Percentiles rank a stretch among this genome's conserved stretches.
phyloP scores from a whole-genome alignment of 2,888 invertebrate genomes.

The Melitaea athalia region DNA sequence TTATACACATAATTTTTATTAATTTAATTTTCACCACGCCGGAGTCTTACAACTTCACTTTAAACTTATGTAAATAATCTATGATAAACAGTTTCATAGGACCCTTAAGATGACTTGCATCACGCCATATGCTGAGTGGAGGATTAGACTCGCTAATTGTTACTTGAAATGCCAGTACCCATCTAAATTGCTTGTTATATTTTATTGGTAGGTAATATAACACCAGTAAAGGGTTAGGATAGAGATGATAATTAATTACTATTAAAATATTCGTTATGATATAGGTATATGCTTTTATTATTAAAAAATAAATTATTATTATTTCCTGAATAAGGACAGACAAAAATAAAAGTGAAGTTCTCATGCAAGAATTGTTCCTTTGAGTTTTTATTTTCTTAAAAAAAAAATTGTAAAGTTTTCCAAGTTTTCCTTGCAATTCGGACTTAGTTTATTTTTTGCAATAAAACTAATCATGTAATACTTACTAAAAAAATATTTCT shows the following conservation, averaged over 20 bases:
- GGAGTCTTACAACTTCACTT: too few relatives aligned
- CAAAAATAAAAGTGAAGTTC: too few relatives aligned
- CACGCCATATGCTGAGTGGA: conserved; percentile 61
- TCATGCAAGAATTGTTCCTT: too few relatives aligned
- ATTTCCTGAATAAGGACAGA: too few relatives aligned
- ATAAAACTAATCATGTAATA: too few relatives aligned
- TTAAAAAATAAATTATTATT: neutral
- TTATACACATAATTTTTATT: too few relatives aligned
- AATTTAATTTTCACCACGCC: neutral
- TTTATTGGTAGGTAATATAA: conserved; percentile 35
- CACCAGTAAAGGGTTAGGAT: conserved; percentile 19
- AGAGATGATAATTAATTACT: conserved; percentile 12
- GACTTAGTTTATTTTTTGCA: too few relatives aligned
- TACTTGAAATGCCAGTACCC: conserved; percentile 46
- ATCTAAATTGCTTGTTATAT: conserved; percentile 59
- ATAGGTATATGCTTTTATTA: too few relatives aligned
- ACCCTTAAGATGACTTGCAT: conserved; percentile 62
- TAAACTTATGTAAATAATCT: neutral
- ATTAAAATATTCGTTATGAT: neutral
- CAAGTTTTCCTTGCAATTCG: too few relatives aligned
- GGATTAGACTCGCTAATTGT: conserved; percentile 73
- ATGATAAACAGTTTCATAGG: conserved; percentile 1
- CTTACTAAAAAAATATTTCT: too few relatives aligned
- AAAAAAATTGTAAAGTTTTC: too few relatives aligned
- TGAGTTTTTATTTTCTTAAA: too few relatives aligned